Conservation (phyloP, 2,797 vertebrate genomes). For the Pampus argenteus region DNA sequence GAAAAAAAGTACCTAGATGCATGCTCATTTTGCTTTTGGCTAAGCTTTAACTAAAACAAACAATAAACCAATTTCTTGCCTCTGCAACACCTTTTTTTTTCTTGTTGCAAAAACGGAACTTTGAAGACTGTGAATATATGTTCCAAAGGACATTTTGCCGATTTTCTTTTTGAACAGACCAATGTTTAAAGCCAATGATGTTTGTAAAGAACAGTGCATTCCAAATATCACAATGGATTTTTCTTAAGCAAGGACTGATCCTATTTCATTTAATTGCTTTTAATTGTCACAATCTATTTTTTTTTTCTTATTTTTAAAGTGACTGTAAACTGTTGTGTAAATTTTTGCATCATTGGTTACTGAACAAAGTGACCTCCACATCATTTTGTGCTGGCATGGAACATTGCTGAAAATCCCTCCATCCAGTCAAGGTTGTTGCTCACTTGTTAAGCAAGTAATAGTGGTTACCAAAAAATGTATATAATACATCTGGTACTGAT, state of each 20-base stretch:
- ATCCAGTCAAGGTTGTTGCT: constrained; percentile 83
- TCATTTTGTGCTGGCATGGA: constrained; percentile 81
- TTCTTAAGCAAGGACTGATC: constrained; percentile 89
- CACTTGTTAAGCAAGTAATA: constrained; percentile 86
- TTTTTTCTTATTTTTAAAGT: constrained; percentile 79
- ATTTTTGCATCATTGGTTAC: constrained; percentile 82
- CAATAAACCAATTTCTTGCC: constrained; percentile 91
- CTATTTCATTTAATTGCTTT: constrained; percentile 79
- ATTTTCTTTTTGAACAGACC: constrained; percentile 87
- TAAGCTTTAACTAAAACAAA: constrained; percentile 93
- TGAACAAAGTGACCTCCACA: constrained; percentile 78
- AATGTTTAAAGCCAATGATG: constrained; percentile 91
- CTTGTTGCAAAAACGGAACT: constrained; percentile 97
- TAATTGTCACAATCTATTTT: constrained; percentile 80
- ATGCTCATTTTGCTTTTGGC: constrained; percentile 93
- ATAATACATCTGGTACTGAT: constrained; percentile 88
- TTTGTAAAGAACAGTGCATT: constrained; percentile 92
- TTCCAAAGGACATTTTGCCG: constrained; percentile 91
- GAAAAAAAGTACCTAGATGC: constrained; percentile 87
- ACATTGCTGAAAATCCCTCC: constrained; percentile 79
- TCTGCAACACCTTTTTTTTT: constrained; percentile 86
- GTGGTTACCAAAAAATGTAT: constrained; percentile 90
- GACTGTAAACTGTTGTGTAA: constrained; percentile 88
- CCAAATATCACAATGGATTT: constrained; percentile 88
- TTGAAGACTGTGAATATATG: constrained; percentile 97